Evolutionary conservation across 2,888 invertebrate species (phyloP), one percentile per base, ranked within the genome.

Genomic region (Chloroclysta siterata): DNA sequence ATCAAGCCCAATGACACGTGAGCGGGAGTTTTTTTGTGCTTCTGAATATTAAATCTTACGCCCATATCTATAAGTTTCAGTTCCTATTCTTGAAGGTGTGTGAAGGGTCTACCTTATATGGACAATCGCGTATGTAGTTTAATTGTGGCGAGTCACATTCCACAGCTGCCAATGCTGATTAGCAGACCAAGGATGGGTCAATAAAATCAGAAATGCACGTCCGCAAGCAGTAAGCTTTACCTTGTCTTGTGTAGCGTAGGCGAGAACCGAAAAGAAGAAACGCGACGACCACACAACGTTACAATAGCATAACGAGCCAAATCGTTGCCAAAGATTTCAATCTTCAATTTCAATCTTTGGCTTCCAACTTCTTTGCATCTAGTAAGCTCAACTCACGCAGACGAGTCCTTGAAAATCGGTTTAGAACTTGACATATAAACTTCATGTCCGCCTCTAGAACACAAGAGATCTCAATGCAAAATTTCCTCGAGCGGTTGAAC

Each of bases 101-200:
- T 41, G 47, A 69, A 60, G 70, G 76, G 63, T 78, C 80, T 67
- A 42, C 58, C 57, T 71, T 68, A 60, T 70, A 71, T 78, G 77
- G 76, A 72, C 73, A 71, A 71, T 72, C 73, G 71, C 74, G 66
- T 71, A 76, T 71, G 71, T 73, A 66, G 74, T 77, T 74, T 76
- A 78, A 77, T 78, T 73, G 73, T 72, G 69, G 68, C 73, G 72
- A 74, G 77, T 75, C 77, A 78, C 84, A 80, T 85, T 84, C 85
- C 81, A 71, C 66, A 72, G 76, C 78, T 78, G 70, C 82, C 76
- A 70, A 68, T 66, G 79, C 73, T 81, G 80, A 84, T 87, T 84
- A 81, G 80, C 76, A 78, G 78, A 68, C 69, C 69, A 74, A 73
- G 78, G 78, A 79, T 82, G 83, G 85, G 84, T 87, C 85, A 83